These are phyloP conservation scores for Cyprinella venusta DNA, from an alignment of 2,797 vertebrate genomes.

Conservation along the genomic window DNA sequence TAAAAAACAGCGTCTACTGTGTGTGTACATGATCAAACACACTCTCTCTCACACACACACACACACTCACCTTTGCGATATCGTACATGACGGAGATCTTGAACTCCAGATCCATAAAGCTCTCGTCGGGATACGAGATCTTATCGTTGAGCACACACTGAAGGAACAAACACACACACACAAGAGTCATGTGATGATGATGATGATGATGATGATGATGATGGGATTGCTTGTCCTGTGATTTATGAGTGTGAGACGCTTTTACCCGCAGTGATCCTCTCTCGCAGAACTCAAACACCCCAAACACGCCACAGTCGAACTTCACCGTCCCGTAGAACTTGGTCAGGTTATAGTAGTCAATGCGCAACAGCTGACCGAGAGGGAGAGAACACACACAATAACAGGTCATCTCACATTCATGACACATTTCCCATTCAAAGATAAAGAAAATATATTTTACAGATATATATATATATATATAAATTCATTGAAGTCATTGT, in stretches of 20 bases:
- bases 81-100: constrained; percentile 97
- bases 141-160: constrained; percentile 92
- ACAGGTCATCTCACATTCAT: not conserved
- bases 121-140: constrained; percentile 93
- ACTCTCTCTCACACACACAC: not conserved
- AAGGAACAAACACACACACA: constrained; percentile 9
- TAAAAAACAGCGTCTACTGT: not conserved
- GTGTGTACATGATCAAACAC: not conserved
- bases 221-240: not conserved
- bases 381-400: not conserved
- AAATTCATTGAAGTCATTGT: no score
- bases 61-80: constrained; percentile 86
- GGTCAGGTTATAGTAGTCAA: constrained; percentile 90
- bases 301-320: constrained; percentile 86
- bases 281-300: constrained; percentile 92
- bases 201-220: not conserved
- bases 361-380: constrained; percentile 77
- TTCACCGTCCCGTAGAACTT: constrained; percentile 91
- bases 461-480: no score
- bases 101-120: constrained; percentile 97
- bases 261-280: constrained; percentile 93
- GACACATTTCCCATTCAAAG: not conserved
- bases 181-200: not conserved
- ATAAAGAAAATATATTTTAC: not conserved
- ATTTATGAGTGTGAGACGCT: constrained; percentile 25